Percentiles rank a stretch among this genome's conserved stretches.
Evolutionary conservation across 2,797 vertebrate species (phyloP).

Genomic region (Anisognathus igniventris): DNA sequence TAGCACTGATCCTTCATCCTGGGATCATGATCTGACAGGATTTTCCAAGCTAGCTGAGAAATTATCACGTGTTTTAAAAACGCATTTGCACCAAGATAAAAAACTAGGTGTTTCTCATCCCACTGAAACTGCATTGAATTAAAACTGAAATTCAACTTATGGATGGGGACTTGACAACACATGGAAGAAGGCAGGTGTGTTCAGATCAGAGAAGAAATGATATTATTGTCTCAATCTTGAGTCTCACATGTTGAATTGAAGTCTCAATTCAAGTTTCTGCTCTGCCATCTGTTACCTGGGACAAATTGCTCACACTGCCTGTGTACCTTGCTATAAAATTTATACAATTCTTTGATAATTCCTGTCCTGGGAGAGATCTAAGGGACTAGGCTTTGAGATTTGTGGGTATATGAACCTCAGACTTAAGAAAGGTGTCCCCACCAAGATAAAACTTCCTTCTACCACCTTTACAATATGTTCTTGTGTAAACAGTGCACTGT

Average conservation of each 20-base stretch:
- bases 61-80: not conserved
- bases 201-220: not conserved
- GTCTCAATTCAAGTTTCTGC: not conserved
- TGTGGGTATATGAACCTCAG: not conserved
- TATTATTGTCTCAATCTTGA: not conserved
- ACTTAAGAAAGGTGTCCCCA: not conserved
- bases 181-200: not conserved
- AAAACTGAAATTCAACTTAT: not conserved
- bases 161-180: not conserved
- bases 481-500: not conserved
- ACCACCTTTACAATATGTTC: not conserved
- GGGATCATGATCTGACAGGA: not conserved
- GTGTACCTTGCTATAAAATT: not conserved
- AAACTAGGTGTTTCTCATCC: not conserved
- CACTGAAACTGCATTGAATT: not conserved
- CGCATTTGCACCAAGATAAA: not conserved
- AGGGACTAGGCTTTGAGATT: not conserved
- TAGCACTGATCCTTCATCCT: not conserved
- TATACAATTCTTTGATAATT: not conserved
- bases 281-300: not conserved
- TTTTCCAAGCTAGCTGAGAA: not conserved
- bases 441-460: not conserved
- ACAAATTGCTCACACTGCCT: rapidly evolving
- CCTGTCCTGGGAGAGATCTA: not conserved
- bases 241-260: not conserved